Evolutionary conservation across 2,888 invertebrate species (phyloP).

Genomic region (Pammene aurita): DNA sequence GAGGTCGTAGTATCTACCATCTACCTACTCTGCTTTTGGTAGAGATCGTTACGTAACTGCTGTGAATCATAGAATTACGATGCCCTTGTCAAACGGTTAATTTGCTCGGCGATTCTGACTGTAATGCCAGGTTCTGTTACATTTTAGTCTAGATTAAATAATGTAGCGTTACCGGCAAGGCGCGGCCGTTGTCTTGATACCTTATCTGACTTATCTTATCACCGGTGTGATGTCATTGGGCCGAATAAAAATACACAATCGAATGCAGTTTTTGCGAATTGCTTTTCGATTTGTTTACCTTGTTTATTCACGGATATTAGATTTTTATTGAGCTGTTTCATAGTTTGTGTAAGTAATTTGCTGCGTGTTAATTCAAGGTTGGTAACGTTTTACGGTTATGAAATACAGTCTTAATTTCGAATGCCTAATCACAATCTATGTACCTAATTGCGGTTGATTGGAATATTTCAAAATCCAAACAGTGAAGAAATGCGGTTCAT

Average conservation of each 20-base stretch:
- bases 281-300: conserved; percentile 30
- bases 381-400: conserved; percentile 2
- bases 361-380: conserved; percentile 41
- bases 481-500: neutral
- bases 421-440: neutral
- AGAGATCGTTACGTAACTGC: conserved; percentile 17
- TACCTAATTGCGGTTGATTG: neutral
- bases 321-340: conserved; percentile 33
- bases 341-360: conserved; percentile 3
- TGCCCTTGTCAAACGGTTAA: conserved; percentile 31
- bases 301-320: conserved; percentile 11
- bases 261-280: conserved; percentile 36
- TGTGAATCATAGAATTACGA: conserved; percentile 25
- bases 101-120: conserved; percentile 7
- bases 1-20: neutral
- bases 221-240: conserved; percentile 64
- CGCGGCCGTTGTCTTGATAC: conserved; percentile 61
- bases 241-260: conserved; percentile 58
- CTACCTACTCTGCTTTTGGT: conserved; percentile 19
- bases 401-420: neutral
- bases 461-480: neutral
- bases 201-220: conserved; percentile 75
- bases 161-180: conserved; percentile 48
- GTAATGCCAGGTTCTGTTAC: conserved; percentile 19
- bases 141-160: conserved; percentile 29